Evolutionary conservation across 2,113 vertebrate genomes (phyloP).

Genomic region (Cyrtonyx montezumae): DNA sequence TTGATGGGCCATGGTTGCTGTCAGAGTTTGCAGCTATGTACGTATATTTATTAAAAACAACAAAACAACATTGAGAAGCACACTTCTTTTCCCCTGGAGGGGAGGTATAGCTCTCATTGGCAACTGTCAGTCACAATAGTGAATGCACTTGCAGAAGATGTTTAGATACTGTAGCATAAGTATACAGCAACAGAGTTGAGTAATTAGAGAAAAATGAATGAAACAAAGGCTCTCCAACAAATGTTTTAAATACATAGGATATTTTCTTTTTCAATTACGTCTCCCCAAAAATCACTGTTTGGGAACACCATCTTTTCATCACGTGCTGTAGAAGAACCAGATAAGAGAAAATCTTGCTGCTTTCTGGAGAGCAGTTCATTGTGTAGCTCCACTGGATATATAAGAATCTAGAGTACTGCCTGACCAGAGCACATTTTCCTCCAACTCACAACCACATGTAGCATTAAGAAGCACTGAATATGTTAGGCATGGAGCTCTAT

Average conservation of each 20-base stretch:
- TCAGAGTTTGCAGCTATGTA: background rate
- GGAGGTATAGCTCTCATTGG: background rate
- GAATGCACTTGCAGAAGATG: background rate
- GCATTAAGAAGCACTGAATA: background rate
- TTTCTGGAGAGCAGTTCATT: background rate
- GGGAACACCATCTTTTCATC: background rate
- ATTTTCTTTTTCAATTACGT: background rate
- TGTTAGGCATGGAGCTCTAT: background rate
- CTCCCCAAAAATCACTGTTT: background rate
- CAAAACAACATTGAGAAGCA: background rate
- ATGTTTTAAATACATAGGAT: background rate
- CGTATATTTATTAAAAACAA: background rate
- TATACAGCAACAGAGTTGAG: background rate
- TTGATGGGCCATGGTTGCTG: background rate
- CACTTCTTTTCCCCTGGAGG: background rate
- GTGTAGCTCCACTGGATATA: background rate
- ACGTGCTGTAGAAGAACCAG: background rate
- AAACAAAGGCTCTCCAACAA: background rate
- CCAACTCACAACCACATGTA: background rate
- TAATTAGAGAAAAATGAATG: background rate
- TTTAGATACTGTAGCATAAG: background rate
- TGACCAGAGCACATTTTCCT: background rate
- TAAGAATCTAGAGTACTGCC: background rate
- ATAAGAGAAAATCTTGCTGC: background rate
- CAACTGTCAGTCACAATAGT: background rate